Evolutionary conservation across 2,888 invertebrate genomes (phyloP), one percentile per base, ranked within the genome.

Genomic region (Hirtodrosophila confusa): DNA sequence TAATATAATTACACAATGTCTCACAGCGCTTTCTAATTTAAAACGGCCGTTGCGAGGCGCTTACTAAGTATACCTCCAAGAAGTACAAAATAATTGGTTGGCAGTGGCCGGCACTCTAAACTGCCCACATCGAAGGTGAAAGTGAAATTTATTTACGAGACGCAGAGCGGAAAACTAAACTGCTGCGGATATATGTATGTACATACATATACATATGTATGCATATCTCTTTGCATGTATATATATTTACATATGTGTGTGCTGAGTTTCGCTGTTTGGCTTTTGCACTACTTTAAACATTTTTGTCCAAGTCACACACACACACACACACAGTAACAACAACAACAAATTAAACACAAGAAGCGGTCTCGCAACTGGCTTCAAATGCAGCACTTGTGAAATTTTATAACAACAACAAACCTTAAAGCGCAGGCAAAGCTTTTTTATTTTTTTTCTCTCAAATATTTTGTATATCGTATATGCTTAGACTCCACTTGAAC

Each of bases 71-170:
- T 56, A 50, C 69, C 37, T 56, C 58, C 11, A 64, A 75, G 68
- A 75, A 80, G 69, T 76, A 45, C 70, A 60, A 71, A 53, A 57
- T 68, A 74, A 78, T 70, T 86, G 78, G 74, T 44, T 58, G 53
- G 54, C 51, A 36, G 35, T 62, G 62, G 54, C 69, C 69, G 57
- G 64, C 49, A 53, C 55, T 76, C 45, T 37, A 53, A 66, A 62
- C 82, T 58, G 71, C 71, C 68, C 74, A 76, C 69, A 75, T 57
- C 66, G 77, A 80, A 85, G 85, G 87, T 84, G 87, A 84, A 84
- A 84, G 84, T 84, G 77, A 75, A 85, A 69, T 75, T 75, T 45
- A 61, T 31, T 43, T 65, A 64, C 67, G 56, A 62, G 54, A 64
- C 41, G 40, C 39, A 36, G 61, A 61, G 58, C 64, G 61, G 49